These are phyloP conservation scores for Lasius platythorax DNA, from an alignment of 2,888 invertebrate species.

Conservation along the genomic window DNA sequence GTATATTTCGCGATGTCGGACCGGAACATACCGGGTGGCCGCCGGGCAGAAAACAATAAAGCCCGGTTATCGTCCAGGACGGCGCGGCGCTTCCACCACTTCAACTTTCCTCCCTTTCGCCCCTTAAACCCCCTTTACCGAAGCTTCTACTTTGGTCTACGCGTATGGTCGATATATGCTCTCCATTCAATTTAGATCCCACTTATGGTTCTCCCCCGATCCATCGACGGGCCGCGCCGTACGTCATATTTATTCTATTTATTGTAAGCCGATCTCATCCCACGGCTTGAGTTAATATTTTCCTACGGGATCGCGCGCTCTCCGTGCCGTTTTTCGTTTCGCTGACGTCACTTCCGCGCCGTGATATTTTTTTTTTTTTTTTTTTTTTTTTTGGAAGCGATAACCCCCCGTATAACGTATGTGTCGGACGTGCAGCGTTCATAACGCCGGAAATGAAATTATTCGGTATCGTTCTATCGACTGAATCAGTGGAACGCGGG, in stretches of 20 bases:
- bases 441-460: constrained; percentile 41
- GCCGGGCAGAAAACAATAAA: constrained; percentile 83
- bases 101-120: constrained; percentile 66
- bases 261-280: constrained; percentile 76
- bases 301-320: constrained; percentile 72
- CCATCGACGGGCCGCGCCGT: constrained; percentile 59
- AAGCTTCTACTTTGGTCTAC: constrained; percentile 63
- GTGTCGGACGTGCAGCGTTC: constrained; percentile 31
- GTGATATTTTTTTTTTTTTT: constrained; percentile 42
- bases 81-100: constrained; percentile 78
- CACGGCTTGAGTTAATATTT: constrained; percentile 76
- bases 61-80: constrained; percentile 76
- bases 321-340: constrained; percentile 66
- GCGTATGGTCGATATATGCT: constrained; percentile 71
- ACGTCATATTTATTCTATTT: constrained; percentile 80
- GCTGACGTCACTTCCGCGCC: constrained; percentile 58
- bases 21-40: constrained; percentile 76
- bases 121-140: constrained; percentile 33
- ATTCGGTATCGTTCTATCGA: constrained; percentile 25
- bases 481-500: not conserved
- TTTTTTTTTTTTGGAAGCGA: constrained; percentile 26
- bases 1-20: constrained; percentile 53
- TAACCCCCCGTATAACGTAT: not conserved
- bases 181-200: constrained; percentile 81
- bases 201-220: constrained; percentile 70